Conservation (phyloP, 2,888 invertebrate species). For the Linnaemya vulpina region DNA sequence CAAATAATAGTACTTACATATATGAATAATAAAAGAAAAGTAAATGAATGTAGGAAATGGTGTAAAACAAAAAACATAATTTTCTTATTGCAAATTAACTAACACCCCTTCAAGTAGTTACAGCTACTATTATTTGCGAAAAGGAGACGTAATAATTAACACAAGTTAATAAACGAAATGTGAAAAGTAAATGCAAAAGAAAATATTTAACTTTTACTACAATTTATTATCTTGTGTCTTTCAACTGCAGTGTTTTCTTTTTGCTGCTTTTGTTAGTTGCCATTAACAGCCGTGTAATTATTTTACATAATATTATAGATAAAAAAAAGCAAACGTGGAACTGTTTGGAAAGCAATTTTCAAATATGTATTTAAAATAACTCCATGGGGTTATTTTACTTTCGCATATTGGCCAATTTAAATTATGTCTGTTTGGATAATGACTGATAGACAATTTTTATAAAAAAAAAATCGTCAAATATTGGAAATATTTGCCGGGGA, state of each 20-base stretch:
- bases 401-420: slow-evolving; percentile 18
- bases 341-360: slow-evolving; percentile 25
- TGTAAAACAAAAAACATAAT: slow-evolving; percentile 1
- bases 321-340: slow-evolving; percentile 34
- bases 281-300: slow-evolving; percentile 33
- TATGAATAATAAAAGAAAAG: not conserved
- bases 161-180: slow-evolving; percentile 37
- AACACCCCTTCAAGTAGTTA: slow-evolving; percentile 1
- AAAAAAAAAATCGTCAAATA: too few species aligned
- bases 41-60: slow-evolving; percentile 19
- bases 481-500: too few species aligned
- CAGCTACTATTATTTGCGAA: not conserved
- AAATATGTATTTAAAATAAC: slow-evolving; percentile 12
- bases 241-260: not conserved
- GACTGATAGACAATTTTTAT: not conserved
- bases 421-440: slow-evolving; percentile 12
- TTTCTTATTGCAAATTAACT: not conserved
- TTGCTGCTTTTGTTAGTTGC: slow-evolving; percentile 13
- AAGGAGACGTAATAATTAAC: slow-evolving; percentile 51
- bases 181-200: not conserved
- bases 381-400: not conserved
- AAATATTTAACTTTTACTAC: slow-evolving; percentile 40
- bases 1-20: not conserved
- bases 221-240: slow-evolving; percentile 5
- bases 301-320: slow-evolving; percentile 56